A percentile compares a stretch with the other conserved stretches of the same genome.
Conservation (phyloP, 1,140 invertebrate genomes). For the Conus betulinus region DNA sequence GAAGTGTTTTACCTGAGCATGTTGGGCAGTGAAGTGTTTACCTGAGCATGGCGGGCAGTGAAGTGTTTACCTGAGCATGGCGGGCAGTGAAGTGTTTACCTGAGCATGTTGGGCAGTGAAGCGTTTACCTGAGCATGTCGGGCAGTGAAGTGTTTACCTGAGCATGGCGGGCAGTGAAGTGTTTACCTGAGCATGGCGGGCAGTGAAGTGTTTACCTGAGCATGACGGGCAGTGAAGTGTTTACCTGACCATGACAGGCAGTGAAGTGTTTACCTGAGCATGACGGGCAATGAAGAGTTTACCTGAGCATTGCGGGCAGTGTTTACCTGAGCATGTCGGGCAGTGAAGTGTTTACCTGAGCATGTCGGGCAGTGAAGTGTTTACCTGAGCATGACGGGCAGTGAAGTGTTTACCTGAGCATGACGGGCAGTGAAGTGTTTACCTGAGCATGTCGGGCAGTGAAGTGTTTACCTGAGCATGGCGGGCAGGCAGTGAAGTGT, state of each 20-base stretch:
- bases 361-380: conserved; percentile 66
- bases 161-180: no score
- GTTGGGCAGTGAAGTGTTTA: conserved; percentile 59
- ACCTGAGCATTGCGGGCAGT: conserved; percentile 70
- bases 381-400: conserved; percentile 69
- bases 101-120: conserved; percentile 66
- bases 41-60: conserved; percentile 57
- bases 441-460: conserved; percentile 69
- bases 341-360: conserved; percentile 51
- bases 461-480: conserved; percentile 69
- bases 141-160: conserved; percentile 51
- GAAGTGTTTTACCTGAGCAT: conserved; percentile 68
- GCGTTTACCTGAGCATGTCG: conserved; percentile 70
- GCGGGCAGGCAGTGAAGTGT: conserved; percentile 61
- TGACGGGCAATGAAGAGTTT: conserved; percentile 66
- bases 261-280: conserved; percentile 56
- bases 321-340: no score
- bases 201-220: conserved; percentile 65
- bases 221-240: conserved; percentile 65
- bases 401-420: conserved; percentile 44
- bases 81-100: conserved; percentile 51
- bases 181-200: conserved; percentile 68
- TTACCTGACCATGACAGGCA: conserved; percentile 31
- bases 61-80: conserved; percentile 69
- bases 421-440: neutral